Percentiles rank a stretch among this genome's conserved stretches.
phyloP scores from a whole-genome alignment of 2,888 invertebrate genomes.

The Teleogryllus oceanicus region DNA sequence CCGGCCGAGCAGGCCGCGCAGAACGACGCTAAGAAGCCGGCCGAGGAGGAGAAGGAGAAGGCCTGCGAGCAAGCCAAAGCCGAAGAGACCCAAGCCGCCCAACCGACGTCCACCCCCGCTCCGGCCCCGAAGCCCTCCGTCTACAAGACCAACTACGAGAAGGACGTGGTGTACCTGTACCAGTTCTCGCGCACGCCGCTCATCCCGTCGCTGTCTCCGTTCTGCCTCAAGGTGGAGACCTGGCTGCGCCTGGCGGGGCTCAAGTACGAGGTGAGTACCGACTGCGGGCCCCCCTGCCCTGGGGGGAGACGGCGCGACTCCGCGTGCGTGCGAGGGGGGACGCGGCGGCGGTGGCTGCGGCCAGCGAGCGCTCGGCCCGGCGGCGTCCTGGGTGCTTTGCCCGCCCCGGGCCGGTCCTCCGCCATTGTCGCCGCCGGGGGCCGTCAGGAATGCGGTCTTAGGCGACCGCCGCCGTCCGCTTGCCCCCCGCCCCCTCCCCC shows the following conservation, averaged over 20 bases:
- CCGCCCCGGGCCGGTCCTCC: background rate
- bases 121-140: slow-evolving; percentile 71
- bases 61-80: slow-evolving; percentile 47
- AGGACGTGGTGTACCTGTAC: slow-evolving; percentile 90
- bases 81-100: slow-evolving; percentile 52
- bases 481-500: too few relatives aligned
- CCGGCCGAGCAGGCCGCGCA: slow-evolving; percentile 38
- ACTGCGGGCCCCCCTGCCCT: background rate
- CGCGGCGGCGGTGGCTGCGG: background rate
- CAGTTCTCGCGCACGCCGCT: slow-evolving; percentile 88
- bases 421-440: background rate
- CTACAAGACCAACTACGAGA: slow-evolving; percentile 83
- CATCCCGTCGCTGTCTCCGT: slow-evolving; percentile 86
- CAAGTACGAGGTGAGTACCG: slow-evolving; percentile 84
- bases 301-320: too few relatives aligned
- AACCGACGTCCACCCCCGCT: slow-evolving; percentile 60
- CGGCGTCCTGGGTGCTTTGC: too few relatives aligned
- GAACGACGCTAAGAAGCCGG: slow-evolving; percentile 46
- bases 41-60: slow-evolving; percentile 42
- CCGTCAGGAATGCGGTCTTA: too few relatives aligned
- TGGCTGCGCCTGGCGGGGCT: slow-evolving; percentile 88
- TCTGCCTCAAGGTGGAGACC: slow-evolving; percentile 93
- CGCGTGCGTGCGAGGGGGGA: background rate
- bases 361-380: too few relatives aligned
- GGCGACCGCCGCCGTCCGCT: too few relatives aligned